Conservation (phyloP, 2,797 vertebrate genomes). For the Sebastes goodei region DNA sequence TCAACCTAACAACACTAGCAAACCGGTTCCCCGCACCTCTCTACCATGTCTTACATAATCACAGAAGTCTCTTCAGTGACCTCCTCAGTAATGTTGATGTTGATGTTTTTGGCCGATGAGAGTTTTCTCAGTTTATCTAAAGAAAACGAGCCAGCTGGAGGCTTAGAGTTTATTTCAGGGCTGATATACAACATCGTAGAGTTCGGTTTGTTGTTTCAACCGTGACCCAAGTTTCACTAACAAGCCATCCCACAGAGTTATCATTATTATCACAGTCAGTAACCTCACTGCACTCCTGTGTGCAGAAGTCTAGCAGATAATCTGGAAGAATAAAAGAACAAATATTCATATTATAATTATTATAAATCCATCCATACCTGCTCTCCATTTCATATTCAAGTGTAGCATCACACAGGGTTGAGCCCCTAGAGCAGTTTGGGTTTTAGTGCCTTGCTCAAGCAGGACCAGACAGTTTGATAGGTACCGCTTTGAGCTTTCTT, state of each 20-base stretch:
- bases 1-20: background rate
- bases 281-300: background rate
- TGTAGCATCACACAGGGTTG: background rate
- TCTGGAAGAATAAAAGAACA: background rate
- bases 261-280: background rate
- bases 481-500: background rate
- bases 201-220: slow-evolving; percentile 45
- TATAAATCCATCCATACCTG: background rate
- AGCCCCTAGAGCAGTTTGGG: background rate
- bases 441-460: background rate
- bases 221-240: slow-evolving; percentile 21
- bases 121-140: slow-evolving; percentile 9
- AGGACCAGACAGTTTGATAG: background rate
- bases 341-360: background rate
- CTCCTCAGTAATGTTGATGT: slow-evolving; percentile 7
- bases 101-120: slow-evolving; percentile 25
- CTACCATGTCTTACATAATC: background rate
- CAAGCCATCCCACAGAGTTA: slow-evolving; percentile 6
- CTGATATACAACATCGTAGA: slow-evolving; percentile 11
- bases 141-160: background rate
- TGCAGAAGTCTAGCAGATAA: background rate
- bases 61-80: background rate
- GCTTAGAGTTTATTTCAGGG: slow-evolving; percentile 23
- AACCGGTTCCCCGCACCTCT: background rate
- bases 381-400: background rate